Evolutionary conservation across 2,888 invertebrate species (phyloP), one percentile per base, ranked within the genome.

Genomic region (Polydrusus cervinus): DNA sequence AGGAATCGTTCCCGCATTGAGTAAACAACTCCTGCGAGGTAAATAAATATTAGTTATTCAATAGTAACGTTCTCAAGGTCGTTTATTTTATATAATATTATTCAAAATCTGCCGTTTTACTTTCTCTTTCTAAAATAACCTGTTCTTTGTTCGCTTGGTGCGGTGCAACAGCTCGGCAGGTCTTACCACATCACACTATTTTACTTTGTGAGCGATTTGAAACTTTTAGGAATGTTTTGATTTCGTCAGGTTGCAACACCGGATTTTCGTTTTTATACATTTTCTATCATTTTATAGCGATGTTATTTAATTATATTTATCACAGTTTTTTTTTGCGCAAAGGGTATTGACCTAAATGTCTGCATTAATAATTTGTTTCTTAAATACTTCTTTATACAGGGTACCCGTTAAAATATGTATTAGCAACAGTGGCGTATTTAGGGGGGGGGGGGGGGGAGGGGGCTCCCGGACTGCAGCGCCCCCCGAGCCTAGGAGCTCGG

Each of bases 71-170:
- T 60, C 68, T 62, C 71, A 75, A 75, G 75, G 75, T 16, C 72
- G 68, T 66, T 57, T 47, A 65, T 71, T 71, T 34, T 66, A 65
- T 47, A 43, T 53, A 64, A 64, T 40, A 30, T 55, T 65, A 53
- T 43, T 53, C n/a, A 34, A 45, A 45, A 25, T 34, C n/a, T 34
- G 71, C 45, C 16, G 53, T 34, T 65, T 71, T 57, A 64, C 71
- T 71, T 71, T 71, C 71, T 71, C 71, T 71, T 71, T 71, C 71
- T 71, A 71, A 60, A 60, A 60, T 60, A 60, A 60, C 57, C 57
- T 60, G 57, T 60, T 60, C 57, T 60, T 60, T 60, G 57, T 60
- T 60, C 57, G 57, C 57, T 16, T 60, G 38, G 38, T 60, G 57
- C 57, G 38, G 57, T 38, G 57, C 57, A 60, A 60, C 11, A 53